Evolutionary conservation across 2,888 invertebrate species (phyloP).

Genomic region (Nemotelus nigrinus): DNA sequence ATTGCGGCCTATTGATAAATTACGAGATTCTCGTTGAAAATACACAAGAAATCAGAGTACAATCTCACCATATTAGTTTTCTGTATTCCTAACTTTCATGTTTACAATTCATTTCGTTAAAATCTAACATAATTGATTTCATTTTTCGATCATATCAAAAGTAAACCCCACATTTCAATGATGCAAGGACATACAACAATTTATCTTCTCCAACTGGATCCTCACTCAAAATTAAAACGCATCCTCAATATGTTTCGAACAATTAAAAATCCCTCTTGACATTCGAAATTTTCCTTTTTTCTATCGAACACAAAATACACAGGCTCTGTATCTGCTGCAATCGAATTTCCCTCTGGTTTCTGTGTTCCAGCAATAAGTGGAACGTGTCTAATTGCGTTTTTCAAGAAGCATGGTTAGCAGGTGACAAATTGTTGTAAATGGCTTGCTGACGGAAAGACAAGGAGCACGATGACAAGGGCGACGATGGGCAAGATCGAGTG

Average conservation of each 20-base stretch:
- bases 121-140: no score
- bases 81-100: no score
- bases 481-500: slow-evolving; percentile 16
- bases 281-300: background rate
- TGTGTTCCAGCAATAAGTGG: slow-evolving; percentile 51
- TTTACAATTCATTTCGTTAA: no score
- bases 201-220: no score
- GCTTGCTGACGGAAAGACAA: slow-evolving; percentile 29
- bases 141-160: no score
- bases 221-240: background rate
- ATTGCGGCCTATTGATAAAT: no score
- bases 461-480: slow-evolving; percentile 5
- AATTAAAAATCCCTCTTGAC: background rate
- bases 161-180: no score
- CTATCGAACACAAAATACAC: background rate
- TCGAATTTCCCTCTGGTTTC: slow-evolving; percentile 14
- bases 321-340: slow-evolving; percentile 7
- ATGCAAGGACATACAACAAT: no score
- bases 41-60: no score
- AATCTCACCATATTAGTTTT: no score
- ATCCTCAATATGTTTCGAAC: background rate
- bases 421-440: slow-evolving; percentile 54
- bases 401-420: slow-evolving; percentile 53
- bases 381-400: slow-evolving; percentile 55
- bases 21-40: no score